Percentiles rank a stretch among this genome's conserved stretches.
phyloP scores from a whole-genome alignment of 2,888 invertebrate genomes.

The Campoplex nolae region DNA sequence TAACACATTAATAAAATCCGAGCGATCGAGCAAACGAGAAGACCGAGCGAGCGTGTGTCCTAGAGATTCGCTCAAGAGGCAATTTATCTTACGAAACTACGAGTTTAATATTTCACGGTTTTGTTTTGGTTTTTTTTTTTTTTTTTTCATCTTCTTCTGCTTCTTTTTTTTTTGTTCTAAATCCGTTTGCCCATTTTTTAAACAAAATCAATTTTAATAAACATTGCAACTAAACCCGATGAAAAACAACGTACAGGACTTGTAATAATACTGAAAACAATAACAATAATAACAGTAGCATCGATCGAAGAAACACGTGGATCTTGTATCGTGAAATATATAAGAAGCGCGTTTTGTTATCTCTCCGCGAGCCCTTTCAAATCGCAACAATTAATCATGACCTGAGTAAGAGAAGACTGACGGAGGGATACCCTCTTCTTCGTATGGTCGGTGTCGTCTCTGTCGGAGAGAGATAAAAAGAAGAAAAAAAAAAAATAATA shows the following conservation, averaged over 20 bases:
- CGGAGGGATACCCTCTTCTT: conserved; percentile 62
- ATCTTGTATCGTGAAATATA: conserved; percentile 23
- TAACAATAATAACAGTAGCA: conserved; percentile 25
- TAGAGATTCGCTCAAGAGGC: background rate
- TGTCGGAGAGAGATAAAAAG: conserved; percentile 43
- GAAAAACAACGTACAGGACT: background rate
- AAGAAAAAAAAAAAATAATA: background rate
- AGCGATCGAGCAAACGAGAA: conserved; percentile 51
- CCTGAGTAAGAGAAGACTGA: conserved; percentile 57
- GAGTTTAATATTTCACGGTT: background rate
- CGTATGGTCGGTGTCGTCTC: conserved; percentile 63
- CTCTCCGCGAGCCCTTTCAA: background rate
- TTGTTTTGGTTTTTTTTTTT: background rate
- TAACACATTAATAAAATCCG: conserved; percentile 7
- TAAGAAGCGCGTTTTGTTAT: conserved; percentile 59
- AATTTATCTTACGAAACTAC: background rate
- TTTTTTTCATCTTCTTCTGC: too few relatives aligned
- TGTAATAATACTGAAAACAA: background rate
- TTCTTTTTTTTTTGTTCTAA: background rate
- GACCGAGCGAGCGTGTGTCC: background rate
- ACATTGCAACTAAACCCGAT: background rate
- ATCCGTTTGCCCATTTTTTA: background rate
- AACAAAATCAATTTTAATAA: background rate
- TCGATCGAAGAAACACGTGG: conserved; percentile 55
- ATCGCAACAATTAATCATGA: conserved; percentile 56